A percentile compares a stretch with the other conserved stretches of the same genome.
These are phyloP conservation scores for Polyploca ridens DNA, from an alignment of 2,888 invertebrate genomes.

Conservation along the genomic window DNA sequence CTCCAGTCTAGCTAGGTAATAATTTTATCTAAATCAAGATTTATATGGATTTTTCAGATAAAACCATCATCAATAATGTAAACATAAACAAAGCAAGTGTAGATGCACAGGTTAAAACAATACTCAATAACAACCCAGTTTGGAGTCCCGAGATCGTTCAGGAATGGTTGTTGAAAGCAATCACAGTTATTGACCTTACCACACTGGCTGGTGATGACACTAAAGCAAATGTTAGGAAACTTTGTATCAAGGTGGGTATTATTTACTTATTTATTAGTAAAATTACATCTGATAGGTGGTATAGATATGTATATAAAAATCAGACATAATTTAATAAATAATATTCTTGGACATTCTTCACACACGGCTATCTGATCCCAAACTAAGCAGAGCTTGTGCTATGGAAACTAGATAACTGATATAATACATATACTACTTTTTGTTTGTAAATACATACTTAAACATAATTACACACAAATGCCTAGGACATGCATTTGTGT, in stretches of 20 bases:
- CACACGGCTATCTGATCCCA: too few relatives aligned
- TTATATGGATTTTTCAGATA: conserved; percentile 42
- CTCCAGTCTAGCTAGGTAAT: not conserved
- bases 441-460: too few relatives aligned
- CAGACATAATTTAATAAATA: too few relatives aligned
- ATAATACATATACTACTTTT: too few relatives aligned
- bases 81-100: conserved; percentile 62
- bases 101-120: conserved; percentile 59
- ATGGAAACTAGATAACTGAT: too few relatives aligned
- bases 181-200: conserved; percentile 96
- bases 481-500: too few relatives aligned
- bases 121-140: conserved; percentile 59
- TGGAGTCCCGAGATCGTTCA: conserved; percentile 81
- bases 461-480: too few relatives aligned
- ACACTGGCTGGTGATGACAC: conserved; percentile 95
- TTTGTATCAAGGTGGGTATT: conserved; percentile 90
- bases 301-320: too few relatives aligned
- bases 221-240: conserved; percentile 88
- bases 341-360: too few relatives aligned
- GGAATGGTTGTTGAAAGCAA: conserved; percentile 91
- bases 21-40: conserved; percentile 11
- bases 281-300: too few relatives aligned
- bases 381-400: too few relatives aligned
- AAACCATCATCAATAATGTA: conserved; percentile 47
- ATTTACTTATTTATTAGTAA: not conserved